phyloP scores from a whole-genome alignment of 1,140 invertebrate genomes.

The Stratiolaelaps scimitus region DNA sequence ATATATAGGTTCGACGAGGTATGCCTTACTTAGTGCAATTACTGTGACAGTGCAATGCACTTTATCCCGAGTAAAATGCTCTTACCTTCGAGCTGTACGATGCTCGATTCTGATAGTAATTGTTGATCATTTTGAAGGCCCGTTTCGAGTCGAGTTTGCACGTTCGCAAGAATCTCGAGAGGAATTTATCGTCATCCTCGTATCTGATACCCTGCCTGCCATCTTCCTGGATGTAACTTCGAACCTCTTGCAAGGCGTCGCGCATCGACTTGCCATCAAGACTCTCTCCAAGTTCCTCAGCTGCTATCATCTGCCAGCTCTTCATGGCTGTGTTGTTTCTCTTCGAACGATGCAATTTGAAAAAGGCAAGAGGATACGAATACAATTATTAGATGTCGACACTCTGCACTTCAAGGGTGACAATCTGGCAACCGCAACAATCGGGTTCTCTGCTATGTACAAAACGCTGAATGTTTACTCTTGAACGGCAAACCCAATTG shows the following conservation, averaged over 20 bases:
- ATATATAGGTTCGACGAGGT: no score
- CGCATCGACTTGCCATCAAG: background rate
- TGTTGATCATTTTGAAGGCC: conserved; percentile 57
- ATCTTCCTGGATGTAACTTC: background rate
- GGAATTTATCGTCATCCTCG: conserved; percentile 56
- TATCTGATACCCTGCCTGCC: background rate
- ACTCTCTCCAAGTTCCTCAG: background rate
- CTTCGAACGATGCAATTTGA: no score
- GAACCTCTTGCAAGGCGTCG: background rate
- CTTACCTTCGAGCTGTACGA: background rate
- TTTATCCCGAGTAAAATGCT: no score
- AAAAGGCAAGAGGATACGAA: no score
- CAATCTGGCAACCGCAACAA: no score
- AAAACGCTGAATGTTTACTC: no score
- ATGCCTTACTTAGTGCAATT: no score
- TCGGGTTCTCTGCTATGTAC: no score
- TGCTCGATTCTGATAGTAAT: conserved; percentile 49
- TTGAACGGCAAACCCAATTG: no score
- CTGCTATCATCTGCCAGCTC: background rate
- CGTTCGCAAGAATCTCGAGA: conserved; percentile 67
- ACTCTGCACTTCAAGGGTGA: no score
- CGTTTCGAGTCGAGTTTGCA: conserved; percentile 64
- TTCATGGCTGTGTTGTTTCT: background rate
- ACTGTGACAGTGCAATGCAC: no score
- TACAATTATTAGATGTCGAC: no score